Conservation (phyloP, 2,888 invertebrate species). For the Hemistola chrysoprasaria region DNA sequence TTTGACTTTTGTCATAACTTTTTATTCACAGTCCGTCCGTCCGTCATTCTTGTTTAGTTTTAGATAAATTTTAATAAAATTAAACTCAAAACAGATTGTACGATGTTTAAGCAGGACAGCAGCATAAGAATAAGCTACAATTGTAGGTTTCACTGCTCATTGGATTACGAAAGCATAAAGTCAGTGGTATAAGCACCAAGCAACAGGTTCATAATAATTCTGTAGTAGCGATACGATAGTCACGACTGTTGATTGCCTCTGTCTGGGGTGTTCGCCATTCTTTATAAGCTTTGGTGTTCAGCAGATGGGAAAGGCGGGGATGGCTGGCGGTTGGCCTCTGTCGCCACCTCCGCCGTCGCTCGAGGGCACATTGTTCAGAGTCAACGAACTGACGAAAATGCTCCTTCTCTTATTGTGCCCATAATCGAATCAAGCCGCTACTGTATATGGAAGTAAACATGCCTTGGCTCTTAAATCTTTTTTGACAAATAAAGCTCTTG, state of each 20-base stretch:
- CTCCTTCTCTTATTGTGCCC: slow-evolving; percentile 74
- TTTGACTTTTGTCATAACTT: slow-evolving; percentile 35
- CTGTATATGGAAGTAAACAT: slow-evolving; percentile 71
- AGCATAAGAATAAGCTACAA: too few relatives aligned
- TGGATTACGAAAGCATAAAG: too few relatives aligned
- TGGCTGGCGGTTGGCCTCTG: slow-evolving; percentile 34
- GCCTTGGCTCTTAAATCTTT: slow-evolving; percentile 59
- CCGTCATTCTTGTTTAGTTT: slow-evolving; percentile 26
- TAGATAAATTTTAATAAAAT: too few relatives aligned
- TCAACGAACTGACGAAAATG: slow-evolving; percentile 79
- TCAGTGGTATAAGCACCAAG: neutral
- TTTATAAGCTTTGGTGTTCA: slow-evolving; percentile 60
- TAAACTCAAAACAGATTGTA: too few relatives aligned
- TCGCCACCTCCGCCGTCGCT: slow-evolving; percentile 44
- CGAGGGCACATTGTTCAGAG: slow-evolving; percentile 71
- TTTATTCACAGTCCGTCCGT: slow-evolving; percentile 22
- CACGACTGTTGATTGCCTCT: slow-evolving; percentile 10
- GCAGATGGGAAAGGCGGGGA: slow-evolving; percentile 65
- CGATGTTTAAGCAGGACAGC: too few relatives aligned
- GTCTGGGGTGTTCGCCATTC: slow-evolving; percentile 51
- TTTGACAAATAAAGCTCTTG: slow-evolving; percentile 58
- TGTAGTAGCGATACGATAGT: slow-evolving; percentile 20
- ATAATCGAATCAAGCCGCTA: slow-evolving; percentile 73
- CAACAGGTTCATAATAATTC: slow-evolving; percentile 27
- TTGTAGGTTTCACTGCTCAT: too few relatives aligned